Evolutionary conservation across 2,113 vertebrate genomes (phyloP).

Genomic region (Chionodraco myersi): DNA sequence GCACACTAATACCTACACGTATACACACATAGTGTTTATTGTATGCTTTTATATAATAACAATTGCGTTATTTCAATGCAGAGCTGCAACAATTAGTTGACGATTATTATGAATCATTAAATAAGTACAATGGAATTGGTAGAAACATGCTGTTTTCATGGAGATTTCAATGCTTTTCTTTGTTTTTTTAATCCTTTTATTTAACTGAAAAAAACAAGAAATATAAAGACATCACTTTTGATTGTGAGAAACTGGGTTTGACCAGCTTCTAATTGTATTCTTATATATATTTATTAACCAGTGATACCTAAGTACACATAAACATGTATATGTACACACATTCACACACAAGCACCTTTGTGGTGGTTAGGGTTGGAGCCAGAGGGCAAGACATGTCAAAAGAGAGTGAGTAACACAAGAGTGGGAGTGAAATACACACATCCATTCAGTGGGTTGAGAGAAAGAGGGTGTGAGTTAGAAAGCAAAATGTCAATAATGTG

Average conservation of each 20-base stretch:
- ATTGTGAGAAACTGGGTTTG: too few species aligned
- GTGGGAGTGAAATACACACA: constrained; percentile 35
- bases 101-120: too few species aligned
- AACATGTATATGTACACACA: background rate
- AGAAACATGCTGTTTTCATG: too few species aligned
- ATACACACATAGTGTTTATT: background rate
- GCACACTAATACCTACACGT: background rate
- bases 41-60: background rate
- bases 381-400: constrained; percentile 11
- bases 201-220: too few species aligned
- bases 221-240: too few species aligned
- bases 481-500: background rate
- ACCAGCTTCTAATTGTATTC: background rate
- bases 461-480: constrained; percentile 30
- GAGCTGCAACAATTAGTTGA: too few species aligned
- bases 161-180: too few species aligned
- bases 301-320: background rate
- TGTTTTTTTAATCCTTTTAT: too few species aligned
- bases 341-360: background rate
- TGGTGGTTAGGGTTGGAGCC: constrained; percentile 5
- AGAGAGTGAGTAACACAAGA: constrained; percentile 43
- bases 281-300: background rate
- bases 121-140: too few species aligned
- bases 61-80: background rate
- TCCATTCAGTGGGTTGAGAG: constrained; percentile 46